phyloP scores from a whole-genome alignment of 2,888 invertebrate species.

The Torymus texanus region DNA sequence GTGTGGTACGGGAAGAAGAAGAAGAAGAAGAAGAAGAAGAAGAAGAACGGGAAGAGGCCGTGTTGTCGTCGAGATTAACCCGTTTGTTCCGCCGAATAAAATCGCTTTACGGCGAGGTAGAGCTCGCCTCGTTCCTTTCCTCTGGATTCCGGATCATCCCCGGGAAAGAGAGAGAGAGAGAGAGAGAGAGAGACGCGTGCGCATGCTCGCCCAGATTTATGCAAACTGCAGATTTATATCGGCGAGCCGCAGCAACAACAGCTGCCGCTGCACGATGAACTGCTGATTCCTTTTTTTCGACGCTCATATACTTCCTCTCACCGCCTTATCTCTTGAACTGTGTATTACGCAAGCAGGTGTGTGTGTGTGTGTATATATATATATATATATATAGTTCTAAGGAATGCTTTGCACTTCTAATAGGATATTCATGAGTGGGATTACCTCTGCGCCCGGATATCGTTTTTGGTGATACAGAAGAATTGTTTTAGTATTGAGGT shows the following conservation, averaged over 20 bases:
- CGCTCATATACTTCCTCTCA: too few species aligned
- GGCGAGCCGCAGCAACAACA: slow-evolving; percentile 33
- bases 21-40: neutral
- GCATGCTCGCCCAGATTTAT: slow-evolving; percentile 50
- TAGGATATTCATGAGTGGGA: slow-evolving; percentile 36
- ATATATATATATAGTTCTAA: too few species aligned
- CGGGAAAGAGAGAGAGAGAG: slow-evolving; percentile 7
- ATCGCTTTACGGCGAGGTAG: slow-evolving; percentile 36
- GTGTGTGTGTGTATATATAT: neutral
- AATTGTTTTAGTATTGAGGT: neutral
- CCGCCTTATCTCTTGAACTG: neutral
- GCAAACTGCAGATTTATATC: slow-evolving; percentile 58
- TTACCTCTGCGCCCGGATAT: neutral
- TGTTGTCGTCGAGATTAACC: slow-evolving; percentile 55
- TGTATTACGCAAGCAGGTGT: slow-evolving; percentile 20
- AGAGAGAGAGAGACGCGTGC: neutral
- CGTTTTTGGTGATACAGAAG: neutral
- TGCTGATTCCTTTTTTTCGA: slow-evolving; percentile 8
- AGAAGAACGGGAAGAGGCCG: slow-evolving; percentile 35
- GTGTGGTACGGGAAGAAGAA: slow-evolving; percentile 42
- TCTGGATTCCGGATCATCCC: slow-evolving; percentile 53
- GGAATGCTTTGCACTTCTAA: slow-evolving; percentile 24
- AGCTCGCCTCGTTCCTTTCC: neutral
- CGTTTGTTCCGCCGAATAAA: slow-evolving; percentile 56
- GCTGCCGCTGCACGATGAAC: slow-evolving; percentile 34